These are phyloP conservation scores for Oreochromis mossambicus DNA, from an alignment of 2,797 vertebrate genomes.

Conservation along the genomic window DNA sequence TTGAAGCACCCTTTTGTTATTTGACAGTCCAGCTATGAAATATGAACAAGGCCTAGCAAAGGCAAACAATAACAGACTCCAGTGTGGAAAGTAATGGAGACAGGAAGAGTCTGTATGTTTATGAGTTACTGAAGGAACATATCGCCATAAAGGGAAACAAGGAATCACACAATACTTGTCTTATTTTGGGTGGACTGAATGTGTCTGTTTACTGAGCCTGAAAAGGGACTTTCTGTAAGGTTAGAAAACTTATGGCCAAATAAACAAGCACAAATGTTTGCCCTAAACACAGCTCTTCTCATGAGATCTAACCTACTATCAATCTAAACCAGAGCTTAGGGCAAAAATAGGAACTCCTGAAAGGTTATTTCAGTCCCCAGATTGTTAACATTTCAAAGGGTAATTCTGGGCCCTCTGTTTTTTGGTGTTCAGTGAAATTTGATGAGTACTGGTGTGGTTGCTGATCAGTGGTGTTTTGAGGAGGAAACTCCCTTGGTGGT, in stretches of 20 bases:
- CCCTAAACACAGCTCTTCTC: conserved; percentile 34
- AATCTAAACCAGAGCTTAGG: conserved; percentile 45
- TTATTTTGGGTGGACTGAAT: conserved; percentile 9
- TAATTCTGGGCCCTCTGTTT: conserved; percentile 63
- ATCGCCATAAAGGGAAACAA: background rate
- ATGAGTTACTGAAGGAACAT: background rate
- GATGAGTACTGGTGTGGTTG: conserved; percentile 72
- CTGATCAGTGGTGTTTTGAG: conserved; percentile 60
- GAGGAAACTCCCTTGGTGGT: conserved; percentile 76
- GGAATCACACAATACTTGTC: background rate
- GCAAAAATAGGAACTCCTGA: conserved; percentile 58
- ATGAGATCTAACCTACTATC: conserved; percentile 42
- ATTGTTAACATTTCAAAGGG: conserved; percentile 60
- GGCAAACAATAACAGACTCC: background rate
- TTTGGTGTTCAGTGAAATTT: conserved; percentile 59
- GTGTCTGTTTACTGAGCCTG: conserved; percentile 24
- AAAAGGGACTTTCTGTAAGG: conserved; percentile 37
- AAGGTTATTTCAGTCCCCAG: conserved; percentile 60
- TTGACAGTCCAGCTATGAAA: background rate
- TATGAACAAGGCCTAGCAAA: background rate
- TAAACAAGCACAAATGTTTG: conserved; percentile 47
- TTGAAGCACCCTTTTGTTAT: background rate
- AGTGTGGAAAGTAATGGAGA: background rate
- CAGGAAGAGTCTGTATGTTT: background rate
- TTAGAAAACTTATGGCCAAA: conserved; percentile 12